These are phyloP conservation scores for Halictus rubicundus DNA, from an alignment of 1,140 invertebrate genomes.

Conservation along the genomic window DNA sequence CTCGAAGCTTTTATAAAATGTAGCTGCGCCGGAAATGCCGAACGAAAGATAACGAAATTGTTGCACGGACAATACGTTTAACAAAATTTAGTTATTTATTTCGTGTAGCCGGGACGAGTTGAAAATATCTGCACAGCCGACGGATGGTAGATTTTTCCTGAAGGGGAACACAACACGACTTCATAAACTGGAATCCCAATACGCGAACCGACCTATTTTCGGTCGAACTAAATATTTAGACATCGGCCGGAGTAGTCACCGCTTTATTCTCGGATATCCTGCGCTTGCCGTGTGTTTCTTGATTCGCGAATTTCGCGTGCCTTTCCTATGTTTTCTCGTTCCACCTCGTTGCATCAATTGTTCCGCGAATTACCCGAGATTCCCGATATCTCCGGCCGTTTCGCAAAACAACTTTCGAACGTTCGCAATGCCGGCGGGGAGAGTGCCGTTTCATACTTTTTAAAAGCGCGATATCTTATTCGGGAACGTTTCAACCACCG, in stretches of 20 bases:
- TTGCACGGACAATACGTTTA: too few species aligned
- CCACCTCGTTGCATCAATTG: not conserved
- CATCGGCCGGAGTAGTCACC: not conserved
- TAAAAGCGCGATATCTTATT: too few species aligned
- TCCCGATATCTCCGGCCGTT: not conserved
- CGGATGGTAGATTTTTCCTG: not conserved
- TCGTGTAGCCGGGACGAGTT: not conserved
- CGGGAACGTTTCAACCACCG: too few species aligned
- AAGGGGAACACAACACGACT: not conserved
- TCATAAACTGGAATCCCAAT: slow-evolving; percentile 22
- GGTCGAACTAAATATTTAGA: slow-evolving; percentile 20
- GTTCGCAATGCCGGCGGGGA: not conserved
- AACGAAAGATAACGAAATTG: too few species aligned
- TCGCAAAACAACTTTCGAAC: not conserved
- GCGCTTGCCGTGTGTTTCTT: not conserved
- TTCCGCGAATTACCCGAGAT: not conserved
- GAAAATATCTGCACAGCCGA: not conserved
- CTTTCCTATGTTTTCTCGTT: not conserved
- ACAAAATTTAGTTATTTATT: not conserved
- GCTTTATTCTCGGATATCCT: slow-evolving; percentile 37
- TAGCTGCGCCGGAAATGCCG: too few species aligned
- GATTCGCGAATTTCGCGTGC: slow-evolving; percentile 2
- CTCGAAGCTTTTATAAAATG: too few species aligned
- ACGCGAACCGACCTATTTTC: slow-evolving; percentile 25
- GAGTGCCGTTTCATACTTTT: too few species aligned